These are phyloP conservation scores for Bos taurus DNA, from an alignment of 2,113 vertebrate species.

Conservation along the genomic window DNA sequence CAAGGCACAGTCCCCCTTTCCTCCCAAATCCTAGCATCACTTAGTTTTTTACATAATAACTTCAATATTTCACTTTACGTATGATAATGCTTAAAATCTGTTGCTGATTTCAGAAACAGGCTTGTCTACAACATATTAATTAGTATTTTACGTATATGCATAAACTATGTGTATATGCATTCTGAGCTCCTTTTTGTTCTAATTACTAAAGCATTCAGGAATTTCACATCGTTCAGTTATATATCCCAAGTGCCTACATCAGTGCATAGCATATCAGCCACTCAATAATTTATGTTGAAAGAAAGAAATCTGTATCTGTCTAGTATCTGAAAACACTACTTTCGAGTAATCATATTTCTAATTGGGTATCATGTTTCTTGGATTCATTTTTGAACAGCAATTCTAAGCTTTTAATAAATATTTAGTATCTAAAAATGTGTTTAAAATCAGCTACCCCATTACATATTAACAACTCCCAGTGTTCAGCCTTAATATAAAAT, in stretches of 20 bases:
- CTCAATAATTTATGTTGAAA: not conserved
- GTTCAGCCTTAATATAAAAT: not conserved
- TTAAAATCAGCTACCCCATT: not conserved
- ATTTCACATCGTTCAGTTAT: not conserved
- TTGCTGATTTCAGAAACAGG: not conserved
- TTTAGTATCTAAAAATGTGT: conserved; percentile 4
- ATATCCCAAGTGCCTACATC: not conserved
- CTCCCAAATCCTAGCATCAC: not conserved
- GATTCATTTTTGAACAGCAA: not conserved
- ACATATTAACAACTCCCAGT: not conserved
- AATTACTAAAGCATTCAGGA: not conserved
- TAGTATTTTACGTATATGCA: not conserved
- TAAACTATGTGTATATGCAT: not conserved
- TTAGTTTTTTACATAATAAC: conserved; percentile 29
- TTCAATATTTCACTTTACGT: conserved; percentile 4
- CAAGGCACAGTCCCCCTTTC: not conserved
- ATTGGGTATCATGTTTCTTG: not conserved
- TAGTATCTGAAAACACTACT: not conserved
- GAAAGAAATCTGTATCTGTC: not conserved
- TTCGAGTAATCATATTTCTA: not conserved
- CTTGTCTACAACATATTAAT: not conserved
- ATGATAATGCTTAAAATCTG: not conserved
- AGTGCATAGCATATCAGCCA: not conserved
- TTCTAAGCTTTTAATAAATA: not conserved
- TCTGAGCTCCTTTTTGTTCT: not conserved